Evolutionary conservation across 2,797 vertebrate genomes (phyloP).

Genomic region (Stomatorhinus walkeri): DNA sequence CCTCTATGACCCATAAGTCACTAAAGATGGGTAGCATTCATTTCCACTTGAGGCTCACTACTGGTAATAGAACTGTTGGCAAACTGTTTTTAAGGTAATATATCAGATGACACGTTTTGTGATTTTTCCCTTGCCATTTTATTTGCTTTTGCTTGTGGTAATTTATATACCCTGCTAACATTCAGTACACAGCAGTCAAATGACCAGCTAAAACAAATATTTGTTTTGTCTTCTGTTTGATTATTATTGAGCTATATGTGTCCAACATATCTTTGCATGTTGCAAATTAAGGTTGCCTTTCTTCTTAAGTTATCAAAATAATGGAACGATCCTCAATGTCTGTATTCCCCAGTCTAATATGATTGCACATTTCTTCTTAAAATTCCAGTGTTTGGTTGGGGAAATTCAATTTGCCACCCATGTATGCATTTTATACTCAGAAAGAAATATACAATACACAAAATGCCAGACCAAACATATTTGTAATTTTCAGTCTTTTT

Average conservation of each 20-base stretch:
- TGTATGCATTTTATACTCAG: neutral
- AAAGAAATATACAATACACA: neutral
- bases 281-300: neutral
- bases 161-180: neutral
- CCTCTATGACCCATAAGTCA: neutral
- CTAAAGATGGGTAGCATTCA: neutral
- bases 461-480: neutral
- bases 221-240: neutral
- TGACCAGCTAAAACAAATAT: neutral
- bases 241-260: neutral
- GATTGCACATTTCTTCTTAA: neutral
- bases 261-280: neutral
- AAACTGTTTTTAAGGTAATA: neutral
- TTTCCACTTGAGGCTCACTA: neutral
- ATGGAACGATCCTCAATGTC: neutral
- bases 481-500: neutral
- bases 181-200: neutral
- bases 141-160: conserved; percentile 1
- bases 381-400: neutral
- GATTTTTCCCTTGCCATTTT: neutral
- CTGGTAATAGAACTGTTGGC: neutral
- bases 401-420: neutral
- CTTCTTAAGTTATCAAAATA: neutral
- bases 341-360: neutral
- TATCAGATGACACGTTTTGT: neutral